Evolutionary conservation across 30 jellyfish, hydroid and myxozoan genomes (phyloP).

Genomic region (Aurelia sp.): DNA sequence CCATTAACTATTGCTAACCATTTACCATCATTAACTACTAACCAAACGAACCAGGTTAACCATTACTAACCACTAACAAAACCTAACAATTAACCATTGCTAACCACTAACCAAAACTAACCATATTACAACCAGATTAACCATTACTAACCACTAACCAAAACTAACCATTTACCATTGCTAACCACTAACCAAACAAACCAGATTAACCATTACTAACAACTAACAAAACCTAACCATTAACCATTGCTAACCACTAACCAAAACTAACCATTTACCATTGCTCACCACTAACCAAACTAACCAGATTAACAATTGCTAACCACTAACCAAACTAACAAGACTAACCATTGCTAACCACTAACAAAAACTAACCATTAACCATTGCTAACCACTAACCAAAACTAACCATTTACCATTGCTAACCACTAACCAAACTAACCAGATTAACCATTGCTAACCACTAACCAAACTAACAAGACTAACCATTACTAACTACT

Average conservation of each 20-base stretch:
- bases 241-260: conserved; percentile 16
- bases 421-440: not conserved
- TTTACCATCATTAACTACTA: not conserved
- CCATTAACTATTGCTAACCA: not conserved
- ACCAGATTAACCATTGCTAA: not conserved
- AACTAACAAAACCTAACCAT: conserved; percentile 6
- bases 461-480: not conserved
- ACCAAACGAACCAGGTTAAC: not conserved
- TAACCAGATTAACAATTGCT: not conserved
- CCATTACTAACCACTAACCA: conserved; percentile 13
- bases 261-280: not conserved
- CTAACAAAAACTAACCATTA: not conserved
- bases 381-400: not conserved
- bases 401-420: not conserved
- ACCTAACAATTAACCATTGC: not conserved
- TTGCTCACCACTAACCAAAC: not conserved
- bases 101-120: conserved; percentile 6
- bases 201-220: not conserved
- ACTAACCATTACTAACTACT: too few species aligned
- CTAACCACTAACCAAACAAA: not conserved
- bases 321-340: not conserved
- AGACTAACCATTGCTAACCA: not conserved
- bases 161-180: not conserved
- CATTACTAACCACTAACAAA: not conserved
- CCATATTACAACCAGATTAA: not conserved